phyloP scores from a whole-genome alignment of 2,888 invertebrate genomes.

The Lepidocyrtinus sp. region DNA sequence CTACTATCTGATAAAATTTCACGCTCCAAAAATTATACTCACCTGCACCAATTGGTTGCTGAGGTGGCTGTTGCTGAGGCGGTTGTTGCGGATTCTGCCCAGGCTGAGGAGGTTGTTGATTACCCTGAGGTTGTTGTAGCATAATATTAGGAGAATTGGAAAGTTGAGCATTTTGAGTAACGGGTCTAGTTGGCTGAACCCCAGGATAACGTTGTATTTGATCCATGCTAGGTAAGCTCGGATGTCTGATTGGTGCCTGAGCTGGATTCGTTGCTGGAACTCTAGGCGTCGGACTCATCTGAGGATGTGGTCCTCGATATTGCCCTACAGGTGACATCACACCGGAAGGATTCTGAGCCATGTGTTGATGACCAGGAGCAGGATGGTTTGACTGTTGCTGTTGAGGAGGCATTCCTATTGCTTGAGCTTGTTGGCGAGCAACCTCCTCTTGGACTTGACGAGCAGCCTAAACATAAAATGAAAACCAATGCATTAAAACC shows the following conservation, averaged over 20 bases:
- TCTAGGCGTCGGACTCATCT: conserved; percentile 67
- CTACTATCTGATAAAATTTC: too few relatives aligned
- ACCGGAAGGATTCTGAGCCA: conserved; percentile 74
- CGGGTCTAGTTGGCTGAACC: conserved; percentile 72
- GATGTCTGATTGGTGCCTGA: conserved; percentile 61
- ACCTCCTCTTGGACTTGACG: conserved; percentile 89
- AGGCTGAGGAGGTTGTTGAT: conserved; percentile 53
- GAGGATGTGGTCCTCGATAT: conserved; percentile 66
- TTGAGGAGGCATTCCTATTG: conserved; percentile 75
- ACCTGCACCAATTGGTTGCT: conserved; percentile 47
- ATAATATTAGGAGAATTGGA: conserved; percentile 50
- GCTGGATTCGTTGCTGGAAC: conserved; percentile 51
- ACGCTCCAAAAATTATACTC: too few relatives aligned
- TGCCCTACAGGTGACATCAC: conserved; percentile 68
- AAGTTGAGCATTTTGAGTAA: conserved; percentile 63
- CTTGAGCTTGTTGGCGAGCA: conserved; percentile 86
- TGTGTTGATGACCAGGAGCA: conserved; percentile 74
- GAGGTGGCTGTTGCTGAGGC: conserved; percentile 46
- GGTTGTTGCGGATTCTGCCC: conserved; percentile 56
- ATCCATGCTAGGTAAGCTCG: conserved; percentile 72
- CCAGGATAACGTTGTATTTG: conserved; percentile 73
- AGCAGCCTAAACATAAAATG: conserved; percentile 64
- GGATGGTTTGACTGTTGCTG: conserved; percentile 69
- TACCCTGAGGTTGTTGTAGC: conserved; percentile 61
- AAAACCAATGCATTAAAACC: conserved; percentile 13